Evolutionary conservation across 2,113 vertebrate species (phyloP).

Genomic region (Hippocampus zosterae): DNA sequence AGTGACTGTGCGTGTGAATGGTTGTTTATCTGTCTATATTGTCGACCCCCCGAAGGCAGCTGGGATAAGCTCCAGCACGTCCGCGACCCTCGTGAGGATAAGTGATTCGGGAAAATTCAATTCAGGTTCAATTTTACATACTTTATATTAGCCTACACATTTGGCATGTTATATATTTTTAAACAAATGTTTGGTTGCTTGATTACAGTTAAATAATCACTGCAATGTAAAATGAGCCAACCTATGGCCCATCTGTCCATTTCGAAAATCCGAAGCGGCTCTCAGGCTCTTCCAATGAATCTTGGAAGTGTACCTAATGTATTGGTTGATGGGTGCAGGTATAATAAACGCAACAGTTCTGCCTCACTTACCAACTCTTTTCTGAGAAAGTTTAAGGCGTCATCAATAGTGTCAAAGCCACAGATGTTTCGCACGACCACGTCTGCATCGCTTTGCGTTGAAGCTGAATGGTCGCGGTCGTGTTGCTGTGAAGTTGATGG

Average conservation of each 20-base stretch:
- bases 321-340: background rate
- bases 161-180: no score
- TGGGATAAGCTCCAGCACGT: no score
- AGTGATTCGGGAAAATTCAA: no score
- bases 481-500: conserved; percentile 12
- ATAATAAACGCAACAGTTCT: background rate
- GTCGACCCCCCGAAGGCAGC: no score
- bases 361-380: conserved; percentile 83
- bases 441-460: conserved; percentile 35
- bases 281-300: background rate
- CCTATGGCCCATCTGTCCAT: background rate
- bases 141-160: no score
- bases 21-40: no score
- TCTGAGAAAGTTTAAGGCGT: conserved; percentile 84
- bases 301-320: background rate
- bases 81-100: no score
- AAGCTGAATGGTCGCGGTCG: conserved; percentile 20
- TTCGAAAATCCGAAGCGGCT: background rate
- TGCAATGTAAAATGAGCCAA: no score
- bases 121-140: no score
- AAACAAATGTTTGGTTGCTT: no score
- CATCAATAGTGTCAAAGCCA: conserved; percentile 81
- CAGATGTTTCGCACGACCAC: conserved; percentile 67
- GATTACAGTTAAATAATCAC: no score
- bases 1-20: no score